phyloP scores from a whole-genome alignment of 2,113 vertebrate genomes.

The Rhodinocichla rosea region DNA sequence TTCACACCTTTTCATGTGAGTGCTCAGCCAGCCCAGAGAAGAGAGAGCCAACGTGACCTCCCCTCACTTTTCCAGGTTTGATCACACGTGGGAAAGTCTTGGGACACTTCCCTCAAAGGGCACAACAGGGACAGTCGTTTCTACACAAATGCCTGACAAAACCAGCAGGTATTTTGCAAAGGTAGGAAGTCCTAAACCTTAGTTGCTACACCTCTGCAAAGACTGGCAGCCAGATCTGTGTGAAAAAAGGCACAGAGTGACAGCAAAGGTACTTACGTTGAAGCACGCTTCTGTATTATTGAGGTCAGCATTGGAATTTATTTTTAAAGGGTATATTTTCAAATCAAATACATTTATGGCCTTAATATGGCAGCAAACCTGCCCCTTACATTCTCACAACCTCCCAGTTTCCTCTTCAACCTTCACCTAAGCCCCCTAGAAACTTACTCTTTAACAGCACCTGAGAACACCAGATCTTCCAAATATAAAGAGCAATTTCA shows the following conservation, averaged over 20 bases:
- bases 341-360: neutral
- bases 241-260: neutral
- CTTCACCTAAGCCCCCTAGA: neutral
- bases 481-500: neutral
- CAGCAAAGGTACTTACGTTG: accelerated
- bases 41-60: neutral
- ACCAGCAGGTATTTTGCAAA: neutral
- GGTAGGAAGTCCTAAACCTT: neutral
- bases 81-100: accelerated
- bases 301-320: neutral
- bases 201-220: neutral
- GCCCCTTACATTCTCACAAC: neutral
- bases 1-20: neutral
- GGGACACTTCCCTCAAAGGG: neutral
- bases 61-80: accelerated
- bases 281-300: accelerated
- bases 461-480: neutral
- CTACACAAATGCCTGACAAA: neutral
- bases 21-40: neutral
- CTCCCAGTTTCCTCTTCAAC: neutral
- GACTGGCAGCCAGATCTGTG: neutral
- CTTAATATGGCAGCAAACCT: neutral
- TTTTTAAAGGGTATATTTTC: neutral
- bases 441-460: neutral
- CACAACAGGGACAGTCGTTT: neutral